A percentile compares a stretch with the other conserved stretches of the same genome.
These are phyloP conservation scores for Rhysida immarginata DNA, from an alignment of 1,140 invertebrate species.

Conservation along the genomic window DNA sequence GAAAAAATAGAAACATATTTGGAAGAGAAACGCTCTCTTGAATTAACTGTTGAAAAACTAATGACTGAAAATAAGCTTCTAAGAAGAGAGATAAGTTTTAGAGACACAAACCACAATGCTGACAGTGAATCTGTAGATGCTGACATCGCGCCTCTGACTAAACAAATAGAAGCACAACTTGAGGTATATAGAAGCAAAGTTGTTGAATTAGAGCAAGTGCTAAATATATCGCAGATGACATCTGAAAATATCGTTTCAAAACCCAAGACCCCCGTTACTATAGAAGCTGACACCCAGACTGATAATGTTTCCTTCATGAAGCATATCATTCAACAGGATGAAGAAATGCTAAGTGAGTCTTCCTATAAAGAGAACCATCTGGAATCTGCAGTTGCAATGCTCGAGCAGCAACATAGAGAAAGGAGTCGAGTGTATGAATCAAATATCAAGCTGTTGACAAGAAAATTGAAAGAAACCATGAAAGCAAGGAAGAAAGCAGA, in stretches of 20 bases:
- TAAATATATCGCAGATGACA: neutral
- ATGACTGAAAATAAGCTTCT: neutral
- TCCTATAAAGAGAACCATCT: too few species aligned
- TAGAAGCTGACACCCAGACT: neutral
- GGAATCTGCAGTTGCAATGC: neutral
- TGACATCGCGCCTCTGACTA: neutral
- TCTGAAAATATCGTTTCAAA: neutral
- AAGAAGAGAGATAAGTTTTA: too few species aligned
- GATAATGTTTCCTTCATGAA: slow-evolving; percentile 7
- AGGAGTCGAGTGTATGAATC: slow-evolving; percentile 17
- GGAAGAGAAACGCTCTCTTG: neutral
- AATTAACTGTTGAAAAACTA: neutral
- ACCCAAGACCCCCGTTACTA: neutral
- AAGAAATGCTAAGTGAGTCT: too few species aligned
- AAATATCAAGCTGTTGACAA: slow-evolving; percentile 23
- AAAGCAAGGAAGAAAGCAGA: slow-evolving; percentile 23
- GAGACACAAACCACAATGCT: neutral
- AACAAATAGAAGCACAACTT: slow-evolving; percentile 3
- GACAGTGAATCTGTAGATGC: too few species aligned
- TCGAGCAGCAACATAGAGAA: slow-evolving; percentile 11
- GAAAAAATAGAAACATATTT: neutral
- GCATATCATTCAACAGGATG: neutral
- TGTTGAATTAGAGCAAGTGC: slow-evolving; percentile 7
- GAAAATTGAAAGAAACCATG: slow-evolving; percentile 23
- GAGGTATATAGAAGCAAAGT: slow-evolving; percentile 6